Evolutionary conservation across 2,797 vertebrate genomes (phyloP).

Genomic region (Pelodytes ibericus): DNA sequence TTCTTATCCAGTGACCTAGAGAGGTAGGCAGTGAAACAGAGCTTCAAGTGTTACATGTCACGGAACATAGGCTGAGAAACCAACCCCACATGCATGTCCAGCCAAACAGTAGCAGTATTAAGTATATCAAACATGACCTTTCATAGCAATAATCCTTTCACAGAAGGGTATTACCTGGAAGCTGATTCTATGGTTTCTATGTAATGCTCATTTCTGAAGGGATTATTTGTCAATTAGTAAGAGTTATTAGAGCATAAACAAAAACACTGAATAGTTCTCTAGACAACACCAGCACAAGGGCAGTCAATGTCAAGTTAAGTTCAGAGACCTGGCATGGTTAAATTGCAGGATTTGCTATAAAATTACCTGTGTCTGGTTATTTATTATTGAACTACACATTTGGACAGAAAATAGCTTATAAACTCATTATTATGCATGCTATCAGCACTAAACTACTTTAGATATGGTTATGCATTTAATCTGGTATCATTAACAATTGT

Average conservation of each 20-base stretch:
- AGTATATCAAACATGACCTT: conserved; percentile 45
- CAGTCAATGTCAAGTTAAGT: conserved; percentile 33
- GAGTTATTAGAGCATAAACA: conserved; percentile 38
- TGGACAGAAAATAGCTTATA: not conserved
- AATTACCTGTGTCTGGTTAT: not conserved
- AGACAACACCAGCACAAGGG: conserved; percentile 16
- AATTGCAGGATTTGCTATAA: not conserved
- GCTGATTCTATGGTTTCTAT: conserved; percentile 39
- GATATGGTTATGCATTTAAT: not conserved
- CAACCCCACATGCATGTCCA: not conserved
- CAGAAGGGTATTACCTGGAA: conserved; percentile 37
- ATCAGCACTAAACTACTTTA: not conserved
- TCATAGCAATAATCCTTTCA: conserved; percentile 44
- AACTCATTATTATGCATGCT: not conserved
- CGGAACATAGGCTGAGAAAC: not conserved
- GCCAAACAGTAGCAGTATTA: conserved; percentile 29
- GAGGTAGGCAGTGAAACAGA: not conserved
- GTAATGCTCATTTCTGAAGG: conserved; percentile 42
- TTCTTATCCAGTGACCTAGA: too few species aligned
- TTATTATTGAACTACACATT: not conserved
- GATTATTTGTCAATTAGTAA: conserved; percentile 51
- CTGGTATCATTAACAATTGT: too few species aligned
- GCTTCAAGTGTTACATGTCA: not conserved
- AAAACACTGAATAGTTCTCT: not conserved
- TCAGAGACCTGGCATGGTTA: conserved; percentile 8